Conservation (phyloP, 2,888 invertebrate genomes). For the Caenorhabditis angaria region DNA sequence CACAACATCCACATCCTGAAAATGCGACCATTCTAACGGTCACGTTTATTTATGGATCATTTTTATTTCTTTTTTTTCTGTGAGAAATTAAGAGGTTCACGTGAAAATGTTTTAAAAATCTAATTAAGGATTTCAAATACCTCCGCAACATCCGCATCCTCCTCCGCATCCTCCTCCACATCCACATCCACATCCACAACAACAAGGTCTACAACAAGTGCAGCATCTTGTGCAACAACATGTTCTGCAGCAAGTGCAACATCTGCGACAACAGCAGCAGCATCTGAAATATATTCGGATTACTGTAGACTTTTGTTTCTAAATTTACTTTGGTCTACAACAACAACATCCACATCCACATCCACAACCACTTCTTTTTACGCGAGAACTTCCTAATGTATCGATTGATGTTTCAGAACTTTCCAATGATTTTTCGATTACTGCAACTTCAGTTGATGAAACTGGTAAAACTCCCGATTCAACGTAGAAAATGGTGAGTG, state of each 20-base stretch:
- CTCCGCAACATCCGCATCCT: constrained; percentile 16
- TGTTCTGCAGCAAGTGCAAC: constrained; percentile 44
- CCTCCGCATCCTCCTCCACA: constrained; percentile 7
- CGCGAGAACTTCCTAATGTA: constrained; percentile 17
- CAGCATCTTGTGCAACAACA: constrained; percentile 46
- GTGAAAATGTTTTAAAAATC: too few relatives aligned
- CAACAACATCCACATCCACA: constrained; percentile 23
- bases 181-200: constrained; percentile 16
- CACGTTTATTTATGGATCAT: too few relatives aligned
- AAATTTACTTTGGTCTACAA: constrained; percentile 9
- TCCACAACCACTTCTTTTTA: constrained; percentile 30
- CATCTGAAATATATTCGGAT: constrained; percentile 4
- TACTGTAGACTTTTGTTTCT: too few relatives aligned
- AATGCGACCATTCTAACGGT: too few relatives aligned
- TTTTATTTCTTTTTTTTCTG: too few relatives aligned
- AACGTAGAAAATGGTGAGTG: background rate
- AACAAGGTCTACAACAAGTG: constrained; percentile 38
- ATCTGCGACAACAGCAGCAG: constrained; percentile 40
- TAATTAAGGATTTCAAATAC: too few relatives aligned
- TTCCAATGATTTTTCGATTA: background rate
- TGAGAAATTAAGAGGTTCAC: too few relatives aligned
- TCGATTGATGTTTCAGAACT: constrained; percentile 14
- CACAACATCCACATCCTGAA: constrained; percentile 12
- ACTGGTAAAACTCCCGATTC: background rate
- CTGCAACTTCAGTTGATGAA: background rate